Evolutionary conservation across 2,888 invertebrate species (phyloP), one percentile per base, ranked within the genome.

Genomic region (Perithous albicinctus): DNA sequence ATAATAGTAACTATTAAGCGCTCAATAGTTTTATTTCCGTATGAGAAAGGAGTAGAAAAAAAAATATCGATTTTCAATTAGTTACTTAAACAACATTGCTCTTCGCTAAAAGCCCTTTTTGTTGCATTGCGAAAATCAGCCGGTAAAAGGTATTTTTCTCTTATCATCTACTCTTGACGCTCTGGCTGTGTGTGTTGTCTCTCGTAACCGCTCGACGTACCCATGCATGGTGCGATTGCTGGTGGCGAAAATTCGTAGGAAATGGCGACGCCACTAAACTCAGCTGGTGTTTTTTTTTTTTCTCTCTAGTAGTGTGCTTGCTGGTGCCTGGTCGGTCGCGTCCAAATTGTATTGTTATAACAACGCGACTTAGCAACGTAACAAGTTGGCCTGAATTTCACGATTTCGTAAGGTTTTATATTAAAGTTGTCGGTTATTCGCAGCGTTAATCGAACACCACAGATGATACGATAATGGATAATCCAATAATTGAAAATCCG

Each of bases 391-490:
- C 10, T 43, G 2, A 1, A 5, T 20, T 51, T 10, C 1, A 23
- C 0, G 23, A 20, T 10, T 12, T 10, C 1, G 23, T 20, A 20
- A 51, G 23, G 12, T 23, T 51, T 10, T 23, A 12, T 8, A 4
- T 4, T 23, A 23, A 23, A 51, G 12, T 23, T 4, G 51, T 10
- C 20, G 10, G 51, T 23, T 51, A 23, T 23, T 51, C 12, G 29
- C 20, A 46, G 12, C 12, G 12, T 43, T 64, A 15, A 29, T n/a
- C 29, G 18, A 5, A 15, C 15, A 69, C 75, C 75, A 72, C 72
- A 87, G 86, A 88, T 87, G 87, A 72, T 84, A 18, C 83, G 76
- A 88, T 77, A 83, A 89, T 90, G 89, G 88, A 89, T 66, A 87
- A 85, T 77, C 83, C 86, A 77, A 83, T 85, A 51, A 69, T 76